Conservation (phyloP, 2,113 vertebrate genomes). For the Ctenodactylus gundi region DNA sequence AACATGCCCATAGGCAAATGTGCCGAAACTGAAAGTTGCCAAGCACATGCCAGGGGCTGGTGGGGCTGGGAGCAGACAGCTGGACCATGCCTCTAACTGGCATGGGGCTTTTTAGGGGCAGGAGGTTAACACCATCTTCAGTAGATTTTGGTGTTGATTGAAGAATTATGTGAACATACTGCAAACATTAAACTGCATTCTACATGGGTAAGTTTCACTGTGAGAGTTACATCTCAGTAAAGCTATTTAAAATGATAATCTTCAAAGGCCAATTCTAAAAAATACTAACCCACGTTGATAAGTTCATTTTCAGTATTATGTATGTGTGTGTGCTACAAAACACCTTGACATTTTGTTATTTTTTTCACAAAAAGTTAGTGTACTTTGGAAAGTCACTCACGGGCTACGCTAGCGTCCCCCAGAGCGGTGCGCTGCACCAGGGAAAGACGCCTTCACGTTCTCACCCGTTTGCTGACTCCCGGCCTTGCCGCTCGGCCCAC, state of each 20-base stretch:
- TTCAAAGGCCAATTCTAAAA: not conserved
- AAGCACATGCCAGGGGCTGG: not conserved
- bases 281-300: not conserved
- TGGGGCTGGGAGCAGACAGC: not conserved
- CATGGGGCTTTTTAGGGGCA: not conserved
- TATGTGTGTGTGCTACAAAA: too few relatives aligned
- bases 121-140: not conserved
- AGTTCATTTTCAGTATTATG: not conserved
- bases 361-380: not conserved
- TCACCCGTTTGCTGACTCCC: not conserved
- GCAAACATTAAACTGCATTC: not conserved
- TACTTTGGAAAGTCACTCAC: not conserved
- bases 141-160: not conserved
- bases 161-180: not conserved
- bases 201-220: not conserved
- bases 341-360: not conserved
- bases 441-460: not conserved
- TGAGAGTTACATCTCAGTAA: not conserved
- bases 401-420: not conserved
- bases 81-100: not conserved
- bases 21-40: not conserved
- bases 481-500: too few relatives aligned
- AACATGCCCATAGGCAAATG: not conserved
- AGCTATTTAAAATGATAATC: slow-evolving; percentile 3
- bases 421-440: not conserved